Percentiles rank a stretch among this genome's conserved stretches.
phyloP scores from a whole-genome alignment of 2,113 vertebrate genomes.

The Melanocharis versteri region DNA sequence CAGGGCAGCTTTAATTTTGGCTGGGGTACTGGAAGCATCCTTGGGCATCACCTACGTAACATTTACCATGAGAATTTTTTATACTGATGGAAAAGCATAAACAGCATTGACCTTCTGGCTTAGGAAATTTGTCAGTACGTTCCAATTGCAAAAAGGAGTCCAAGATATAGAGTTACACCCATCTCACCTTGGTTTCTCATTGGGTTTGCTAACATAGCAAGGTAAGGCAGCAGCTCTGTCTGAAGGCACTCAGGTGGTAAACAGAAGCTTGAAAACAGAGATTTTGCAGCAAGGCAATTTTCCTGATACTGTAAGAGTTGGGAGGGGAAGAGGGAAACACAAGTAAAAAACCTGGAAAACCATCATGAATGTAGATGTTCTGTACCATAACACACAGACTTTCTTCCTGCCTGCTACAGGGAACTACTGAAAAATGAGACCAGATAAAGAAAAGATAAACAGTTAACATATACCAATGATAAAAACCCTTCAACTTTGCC shows the following conservation, averaged over 20 bases:
- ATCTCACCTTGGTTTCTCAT: conserved; percentile 89
- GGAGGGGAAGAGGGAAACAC: neutral
- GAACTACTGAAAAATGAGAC: neutral
- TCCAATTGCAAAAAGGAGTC: neutral
- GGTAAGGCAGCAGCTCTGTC: conserved; percentile 88
- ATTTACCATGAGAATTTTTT: neutral
- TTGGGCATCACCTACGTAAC: neutral
- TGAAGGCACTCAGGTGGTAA: conserved; percentile 84
- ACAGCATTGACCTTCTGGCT: neutral
- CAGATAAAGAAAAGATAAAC: neutral
- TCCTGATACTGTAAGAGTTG: conserved; percentile 79
- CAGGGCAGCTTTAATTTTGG: neutral
- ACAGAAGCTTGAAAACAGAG: conserved; percentile 89
- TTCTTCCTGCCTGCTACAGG: neutral
- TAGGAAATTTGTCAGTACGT: neutral
- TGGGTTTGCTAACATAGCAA: conserved; percentile 86
- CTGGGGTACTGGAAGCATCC: neutral
- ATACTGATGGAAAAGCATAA: neutral
- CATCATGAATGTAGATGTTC: neutral
- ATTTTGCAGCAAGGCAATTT: conserved; percentile 86
- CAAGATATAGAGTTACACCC: neutral
- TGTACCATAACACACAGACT: neutral
- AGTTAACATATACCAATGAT: neutral
- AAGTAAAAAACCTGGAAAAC: neutral
- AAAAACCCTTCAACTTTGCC: neutral